phyloP scores from a whole-genome alignment of 2,113 vertebrate species.

The Ceyx margarethae region DNA sequence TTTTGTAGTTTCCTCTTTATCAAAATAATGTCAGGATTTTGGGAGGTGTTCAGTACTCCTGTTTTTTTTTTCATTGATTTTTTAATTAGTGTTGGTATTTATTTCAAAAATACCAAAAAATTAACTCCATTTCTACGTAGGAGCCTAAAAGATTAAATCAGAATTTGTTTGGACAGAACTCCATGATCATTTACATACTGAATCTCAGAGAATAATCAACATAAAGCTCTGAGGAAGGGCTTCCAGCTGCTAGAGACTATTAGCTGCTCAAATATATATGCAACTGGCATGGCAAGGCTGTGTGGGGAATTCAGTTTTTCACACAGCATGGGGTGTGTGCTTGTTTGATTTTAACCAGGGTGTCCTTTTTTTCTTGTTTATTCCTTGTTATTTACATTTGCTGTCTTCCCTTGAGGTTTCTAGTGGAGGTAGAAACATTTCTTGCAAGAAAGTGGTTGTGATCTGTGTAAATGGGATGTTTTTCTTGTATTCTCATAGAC shows the following conservation, averaged over 20 bases:
- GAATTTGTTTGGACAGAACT: background rate
- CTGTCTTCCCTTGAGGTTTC: background rate
- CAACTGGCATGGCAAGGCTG: background rate
- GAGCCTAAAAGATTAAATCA: background rate
- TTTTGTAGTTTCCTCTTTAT: background rate
- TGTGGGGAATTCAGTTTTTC: background rate
- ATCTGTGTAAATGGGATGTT: background rate
- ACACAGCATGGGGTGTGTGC: background rate
- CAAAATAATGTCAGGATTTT: background rate
- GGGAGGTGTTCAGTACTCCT: accelerated
- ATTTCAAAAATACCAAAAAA: background rate
- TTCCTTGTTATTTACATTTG: background rate
- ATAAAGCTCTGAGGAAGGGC: background rate
- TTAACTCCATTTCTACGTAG: background rate
- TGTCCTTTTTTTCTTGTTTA: background rate
- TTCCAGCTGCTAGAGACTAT: background rate
- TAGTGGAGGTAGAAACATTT: background rate
- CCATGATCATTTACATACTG: background rate
- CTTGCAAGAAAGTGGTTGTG: background rate
- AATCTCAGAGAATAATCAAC: background rate
- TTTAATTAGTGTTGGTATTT: background rate
- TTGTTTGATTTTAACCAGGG: background rate
- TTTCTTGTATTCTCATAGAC: background rate
- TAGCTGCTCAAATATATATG: background rate
- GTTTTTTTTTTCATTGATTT: background rate